These are phyloP conservation scores for Ormyrus labotus DNA, from an alignment of 2,888 invertebrate genomes.

Conservation along the genomic window DNA sequence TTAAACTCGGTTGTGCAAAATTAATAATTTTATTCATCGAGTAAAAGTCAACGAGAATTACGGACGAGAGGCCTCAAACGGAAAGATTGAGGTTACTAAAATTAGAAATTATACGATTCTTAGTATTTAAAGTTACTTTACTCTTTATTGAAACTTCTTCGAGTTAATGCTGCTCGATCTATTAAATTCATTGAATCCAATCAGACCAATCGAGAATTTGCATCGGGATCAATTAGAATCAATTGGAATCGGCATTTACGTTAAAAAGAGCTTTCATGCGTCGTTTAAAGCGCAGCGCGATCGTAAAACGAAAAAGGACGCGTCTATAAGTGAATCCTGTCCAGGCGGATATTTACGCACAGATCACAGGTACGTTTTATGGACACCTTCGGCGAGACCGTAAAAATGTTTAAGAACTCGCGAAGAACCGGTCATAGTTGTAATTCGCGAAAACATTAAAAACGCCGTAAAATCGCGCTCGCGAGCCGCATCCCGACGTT, in stretches of 20 bases:
- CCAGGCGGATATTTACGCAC: background rate
- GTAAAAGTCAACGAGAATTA: background rate
- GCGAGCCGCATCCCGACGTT: background rate
- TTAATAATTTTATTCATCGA: too few relatives aligned
- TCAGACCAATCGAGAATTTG: slow-evolving; percentile 43
- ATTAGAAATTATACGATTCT: background rate
- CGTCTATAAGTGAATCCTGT: background rate
- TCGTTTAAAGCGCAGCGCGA: slow-evolving; percentile 8
- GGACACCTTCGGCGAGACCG: background rate
- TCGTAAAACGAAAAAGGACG: slow-evolving; percentile 25
- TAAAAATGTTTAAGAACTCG: slow-evolving; percentile 32
- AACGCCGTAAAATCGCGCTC: slow-evolving; percentile 29
- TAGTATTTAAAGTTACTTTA: background rate
- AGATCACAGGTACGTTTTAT: background rate
- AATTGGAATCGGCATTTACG: slow-evolving; percentile 41
- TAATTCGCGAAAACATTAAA: slow-evolving; percentile 13
- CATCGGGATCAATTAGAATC: slow-evolving; percentile 53
- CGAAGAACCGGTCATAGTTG: slow-evolving; percentile 28
- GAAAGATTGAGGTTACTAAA: slow-evolving; percentile 1
- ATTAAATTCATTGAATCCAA: slow-evolving; percentile 51
- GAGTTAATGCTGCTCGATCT: slow-evolving; percentile 23
- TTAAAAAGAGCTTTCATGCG: slow-evolving; percentile 27
- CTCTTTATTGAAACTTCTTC: background rate
- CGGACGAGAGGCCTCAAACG: background rate
- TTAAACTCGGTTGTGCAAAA: too few relatives aligned